Evolutionary conservation across 2,113 vertebrate species (phyloP).

Genomic region (Geothlypis trichas): DNA sequence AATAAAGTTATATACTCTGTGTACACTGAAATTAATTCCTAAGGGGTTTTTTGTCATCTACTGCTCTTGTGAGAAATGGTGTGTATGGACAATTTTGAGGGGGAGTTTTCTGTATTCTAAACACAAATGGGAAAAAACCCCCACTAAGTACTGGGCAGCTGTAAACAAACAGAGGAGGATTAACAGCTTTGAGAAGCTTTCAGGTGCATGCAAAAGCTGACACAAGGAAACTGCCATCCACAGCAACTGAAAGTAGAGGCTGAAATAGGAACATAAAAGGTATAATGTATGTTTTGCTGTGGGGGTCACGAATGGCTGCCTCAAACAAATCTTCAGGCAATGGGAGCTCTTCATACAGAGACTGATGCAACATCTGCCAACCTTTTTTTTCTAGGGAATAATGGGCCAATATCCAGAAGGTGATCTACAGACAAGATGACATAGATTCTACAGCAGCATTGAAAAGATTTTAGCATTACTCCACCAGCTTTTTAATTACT

Average conservation of each 20-base stretch:
- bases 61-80: neutral
- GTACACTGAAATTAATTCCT: neutral
- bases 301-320: neutral
- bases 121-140: neutral
- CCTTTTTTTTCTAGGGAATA: neutral
- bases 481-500: neutral
- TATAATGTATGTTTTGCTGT: neutral
- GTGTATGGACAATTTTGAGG: neutral
- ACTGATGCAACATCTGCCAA: neutral
- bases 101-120: neutral
- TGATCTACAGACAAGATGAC: neutral
- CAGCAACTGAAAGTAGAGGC: neutral
- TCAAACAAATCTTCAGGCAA: neutral
- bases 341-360: neutral
- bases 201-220: neutral
- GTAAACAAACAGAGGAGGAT: neutral
- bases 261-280: neutral
- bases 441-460: neutral
- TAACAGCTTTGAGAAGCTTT: neutral
- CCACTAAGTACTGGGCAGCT: neutral
- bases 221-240: neutral
- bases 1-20: neutral
- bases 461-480: neutral
- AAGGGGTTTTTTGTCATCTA: rapidly evolving
- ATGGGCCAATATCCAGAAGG: neutral